Conservation (phyloP, 2,888 invertebrate genomes). For the Pocota personata region DNA sequence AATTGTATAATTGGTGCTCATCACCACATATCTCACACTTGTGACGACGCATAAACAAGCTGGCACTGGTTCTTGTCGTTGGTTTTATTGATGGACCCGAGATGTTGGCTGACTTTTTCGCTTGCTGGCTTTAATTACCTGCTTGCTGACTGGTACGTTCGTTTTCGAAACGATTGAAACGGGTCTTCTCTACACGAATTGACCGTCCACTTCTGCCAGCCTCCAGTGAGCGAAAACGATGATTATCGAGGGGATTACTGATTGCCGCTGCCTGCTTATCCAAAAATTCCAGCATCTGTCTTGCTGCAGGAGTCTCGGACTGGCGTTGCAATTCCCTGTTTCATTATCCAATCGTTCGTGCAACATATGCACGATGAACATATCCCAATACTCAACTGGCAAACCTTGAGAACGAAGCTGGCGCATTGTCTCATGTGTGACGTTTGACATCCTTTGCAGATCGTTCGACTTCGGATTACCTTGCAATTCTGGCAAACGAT, state of each 20-base stretch:
- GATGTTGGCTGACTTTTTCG: too few species aligned
- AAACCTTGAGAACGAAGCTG: neutral
- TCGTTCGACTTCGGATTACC: neutral
- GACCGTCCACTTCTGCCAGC: neutral
- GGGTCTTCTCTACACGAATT: neutral
- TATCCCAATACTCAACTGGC: slow-evolving; percentile 22
- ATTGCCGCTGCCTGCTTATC: neutral
- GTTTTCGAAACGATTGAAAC: neutral
- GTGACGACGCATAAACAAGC: neutral
- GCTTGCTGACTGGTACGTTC: neutral
- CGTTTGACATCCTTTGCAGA: neutral
- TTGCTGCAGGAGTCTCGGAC: neutral
- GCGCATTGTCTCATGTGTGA: neutral
- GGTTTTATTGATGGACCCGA: neutral
- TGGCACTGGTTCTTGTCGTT: neutral
- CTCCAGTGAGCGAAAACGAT: neutral
- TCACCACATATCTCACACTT: slow-evolving; percentile 35
- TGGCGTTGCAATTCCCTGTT: neutral
- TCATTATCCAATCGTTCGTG: slow-evolving; percentile 10
- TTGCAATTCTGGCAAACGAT: neutral
- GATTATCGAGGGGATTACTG: neutral
- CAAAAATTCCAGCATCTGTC: neutral
- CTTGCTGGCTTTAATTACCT: too few species aligned
- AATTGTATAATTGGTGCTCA: slow-evolving; percentile 1
- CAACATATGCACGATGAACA: slow-evolving; percentile 29